Base-by-base conservation (phyloP, 2,797 vertebrate species). In the Danio aesculapii region DNA sequence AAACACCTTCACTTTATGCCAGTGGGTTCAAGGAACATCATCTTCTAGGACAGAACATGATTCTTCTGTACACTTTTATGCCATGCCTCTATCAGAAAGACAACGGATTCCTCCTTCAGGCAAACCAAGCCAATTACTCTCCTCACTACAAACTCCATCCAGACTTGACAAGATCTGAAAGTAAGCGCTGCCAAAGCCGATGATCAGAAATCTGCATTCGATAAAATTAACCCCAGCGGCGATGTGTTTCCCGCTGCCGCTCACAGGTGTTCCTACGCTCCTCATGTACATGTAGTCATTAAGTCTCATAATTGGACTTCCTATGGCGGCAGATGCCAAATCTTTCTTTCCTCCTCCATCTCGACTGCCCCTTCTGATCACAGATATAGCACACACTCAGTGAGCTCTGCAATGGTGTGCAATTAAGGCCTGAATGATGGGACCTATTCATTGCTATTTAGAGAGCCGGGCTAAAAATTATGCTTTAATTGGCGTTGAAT, bases 201-300 rank as follows among this genome's bases (percentile, higher is more conserved):
- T 43, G 7, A 80, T 57, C 88, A 39, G 91, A 93, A 87, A 81
- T 69, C 59, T 69, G 72, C n/a, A 77, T 62, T 68, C 30, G 58
- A 81, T 68, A 78, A 82, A 73, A 69, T 61, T 77, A 84, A 75
- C 76, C 69, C 63, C 68, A 46, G 39, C 63, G 10, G 53, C 49
- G 30, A 50, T 53, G 30, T 43, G 63, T 16, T 81, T 78, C 30
- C 52, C 17, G 21, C 73, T 67, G 49, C 58, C 52, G 76, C 52
- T 92, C 89, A 93, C 94, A 89, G 89, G 91, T 92, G 55, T 94
- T 92, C 80, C 89, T 90, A 58, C 87, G 88, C 77, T 87, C 91
- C 71, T 57, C 76, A 52, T 77, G 50, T 84, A 87, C 88, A 69
- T 83, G 21, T 84, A 83, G 76, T 86, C 83, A 85, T 92, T 81